Conservation (phyloP, 2,888 invertebrate species). For the Dicyrtomina minuta region DNA sequence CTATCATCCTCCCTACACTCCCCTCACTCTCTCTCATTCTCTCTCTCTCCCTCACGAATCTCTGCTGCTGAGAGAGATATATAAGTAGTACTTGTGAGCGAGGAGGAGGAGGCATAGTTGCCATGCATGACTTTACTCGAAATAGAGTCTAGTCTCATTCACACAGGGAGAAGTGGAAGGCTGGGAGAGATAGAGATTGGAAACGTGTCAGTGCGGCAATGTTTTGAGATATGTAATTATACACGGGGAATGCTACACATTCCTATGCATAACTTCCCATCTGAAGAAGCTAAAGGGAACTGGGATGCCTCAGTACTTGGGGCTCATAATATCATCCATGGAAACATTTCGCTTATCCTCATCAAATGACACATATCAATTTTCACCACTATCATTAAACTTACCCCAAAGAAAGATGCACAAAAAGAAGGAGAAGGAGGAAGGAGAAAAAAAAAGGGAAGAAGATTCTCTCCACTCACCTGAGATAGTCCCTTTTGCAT, state of each 20-base stretch:
- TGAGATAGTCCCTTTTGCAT: constrained; percentile 91
- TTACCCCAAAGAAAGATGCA: background rate
- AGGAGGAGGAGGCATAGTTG: background rate
- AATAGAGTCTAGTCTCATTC: background rate
- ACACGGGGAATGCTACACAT: too few relatives aligned
- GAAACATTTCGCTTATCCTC: constrained; percentile 7
- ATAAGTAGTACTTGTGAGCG: background rate
- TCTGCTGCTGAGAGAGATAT: constrained; percentile 14
- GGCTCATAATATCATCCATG: constrained; percentile 15
- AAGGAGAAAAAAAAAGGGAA: background rate
- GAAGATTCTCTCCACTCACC: constrained; percentile 24
- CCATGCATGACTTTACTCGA: background rate
- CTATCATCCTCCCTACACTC: background rate
- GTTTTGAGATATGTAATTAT: too few relatives aligned
- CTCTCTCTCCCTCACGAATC: constrained; percentile 32
- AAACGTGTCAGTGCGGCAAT: background rate
- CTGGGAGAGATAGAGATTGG: background rate
- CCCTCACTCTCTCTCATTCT: background rate
- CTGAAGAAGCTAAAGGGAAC: too few relatives aligned
- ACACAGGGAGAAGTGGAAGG: background rate
- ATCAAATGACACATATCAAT: constrained; percentile 18
- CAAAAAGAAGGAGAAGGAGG: background rate
- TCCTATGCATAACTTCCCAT: too few relatives aligned
- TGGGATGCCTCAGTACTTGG: too few relatives aligned
- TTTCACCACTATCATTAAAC: constrained; percentile 1